Base-by-base conservation (phyloP, 1,140 invertebrate species). In the Drosophila virilis region DNA sequence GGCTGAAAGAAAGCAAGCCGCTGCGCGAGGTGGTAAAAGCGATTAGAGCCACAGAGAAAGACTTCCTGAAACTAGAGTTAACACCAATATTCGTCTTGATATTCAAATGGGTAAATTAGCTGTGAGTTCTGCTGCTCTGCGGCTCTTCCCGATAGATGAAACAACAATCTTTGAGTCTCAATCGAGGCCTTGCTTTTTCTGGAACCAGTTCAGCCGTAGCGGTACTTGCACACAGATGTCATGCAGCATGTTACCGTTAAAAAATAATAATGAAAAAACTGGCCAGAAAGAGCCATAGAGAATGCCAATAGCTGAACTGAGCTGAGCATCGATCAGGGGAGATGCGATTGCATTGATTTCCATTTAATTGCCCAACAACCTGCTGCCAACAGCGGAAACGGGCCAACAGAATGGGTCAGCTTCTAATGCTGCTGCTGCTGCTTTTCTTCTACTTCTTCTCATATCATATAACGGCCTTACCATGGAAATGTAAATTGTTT, bases 161-260 rank as follows among this genome's bases (percentile, higher is more conserved):
- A 17, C 33, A 64, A 52, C 45, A 38, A 50, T 57, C 62, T 38
- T 51, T 54, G 8, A 35, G 33, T 6, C 51, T 33, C 50, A 52
- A 60, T 67, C 38, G 43, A 52, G 12, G 5, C 8, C 17, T 40
- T 15, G 22, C 4, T 37, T 61, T 42, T 5, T 13, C 6, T 51
- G 5, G 61, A 89, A 88, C 83, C 84, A 55, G 84, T 89, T 88
- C 62, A 43, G 51, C 28, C 38, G 57, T 89, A 84, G 84, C 83
- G 83, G 83, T 80, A 67, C 65, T 77, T 77, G 40, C 64, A 67
- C 78, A 55, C 35, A 83, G 64, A 76, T 89, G 75, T 84, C 84
- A 79, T 88, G 83, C 84, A 89, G 79, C 80, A 69, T 72, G 59
- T 80, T 89, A 78, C 83, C 83, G 83, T 88, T 88, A 75, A 83